Evolutionary conservation across 2,797 vertebrate species (phyloP).

Genomic region (Siniperca undulata): DNA sequence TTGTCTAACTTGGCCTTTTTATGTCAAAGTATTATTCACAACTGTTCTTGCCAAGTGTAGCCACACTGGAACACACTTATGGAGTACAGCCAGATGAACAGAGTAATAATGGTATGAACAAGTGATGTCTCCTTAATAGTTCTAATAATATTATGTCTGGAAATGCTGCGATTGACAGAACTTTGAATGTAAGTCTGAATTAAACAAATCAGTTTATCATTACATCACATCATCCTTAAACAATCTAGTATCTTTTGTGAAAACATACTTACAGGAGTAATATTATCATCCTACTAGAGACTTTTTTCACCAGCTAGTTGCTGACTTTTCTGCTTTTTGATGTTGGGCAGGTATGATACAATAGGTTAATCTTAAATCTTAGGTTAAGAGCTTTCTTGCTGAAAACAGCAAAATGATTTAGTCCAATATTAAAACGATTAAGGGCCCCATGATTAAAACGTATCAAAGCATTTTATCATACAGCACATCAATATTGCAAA

Average conservation of each 20-base stretch:
- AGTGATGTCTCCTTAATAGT: slow-evolving; percentile 1
- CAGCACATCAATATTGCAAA: background rate
- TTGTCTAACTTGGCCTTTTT: slow-evolving; percentile 31
- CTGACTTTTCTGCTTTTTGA: background rate
- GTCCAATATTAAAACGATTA: background rate
- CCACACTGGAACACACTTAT: slow-evolving; percentile 2
- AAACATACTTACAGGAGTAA: background rate
- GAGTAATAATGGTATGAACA: background rate
- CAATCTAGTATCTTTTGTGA: background rate
- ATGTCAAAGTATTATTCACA: slow-evolving; percentile 9
- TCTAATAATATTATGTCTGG: slow-evolving; percentile 13
- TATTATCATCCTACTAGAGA: background rate
- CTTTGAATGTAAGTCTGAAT: slow-evolving; percentile 9
- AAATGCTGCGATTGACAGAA: background rate
- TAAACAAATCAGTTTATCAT: background rate
- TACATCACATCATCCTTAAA: too few species aligned
- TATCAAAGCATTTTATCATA: background rate
- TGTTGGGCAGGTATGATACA: background rate
- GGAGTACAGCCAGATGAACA: slow-evolving; percentile 12
- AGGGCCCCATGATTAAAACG: background rate
- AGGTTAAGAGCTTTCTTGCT: background rate
- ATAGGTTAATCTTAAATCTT: background rate
- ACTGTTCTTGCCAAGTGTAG: slow-evolving; percentile 28
- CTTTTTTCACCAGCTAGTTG: background rate
- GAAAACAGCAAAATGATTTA: background rate